Evolutionary conservation across 2,888 invertebrate genomes (phyloP).

Genomic region (Nemapogon koenigi): DNA sequence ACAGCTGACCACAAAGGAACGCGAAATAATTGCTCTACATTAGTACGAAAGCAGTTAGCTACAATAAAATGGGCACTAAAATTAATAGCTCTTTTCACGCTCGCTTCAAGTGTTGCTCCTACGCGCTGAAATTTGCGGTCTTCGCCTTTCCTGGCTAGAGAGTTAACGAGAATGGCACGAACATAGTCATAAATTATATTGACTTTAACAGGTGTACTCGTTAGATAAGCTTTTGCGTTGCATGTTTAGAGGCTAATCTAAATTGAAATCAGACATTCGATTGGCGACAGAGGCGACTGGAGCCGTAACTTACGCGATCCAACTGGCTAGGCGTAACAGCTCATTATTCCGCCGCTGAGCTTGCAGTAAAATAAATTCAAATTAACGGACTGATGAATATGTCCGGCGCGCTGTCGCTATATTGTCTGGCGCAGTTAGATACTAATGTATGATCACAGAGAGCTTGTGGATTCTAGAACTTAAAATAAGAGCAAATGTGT

Average conservation of each 20-base stretch:
- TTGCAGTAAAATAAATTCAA: conserved; percentile 43
- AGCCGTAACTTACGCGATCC: conserved; percentile 21
- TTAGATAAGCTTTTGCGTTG: conserved; percentile 56
- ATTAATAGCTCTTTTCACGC: conserved; percentile 10
- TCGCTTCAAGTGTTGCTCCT: conserved; percentile 9
- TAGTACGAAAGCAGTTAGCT: conserved; percentile 5
- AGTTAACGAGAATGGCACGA: conserved; percentile 29
- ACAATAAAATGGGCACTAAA: conserved; percentile 8
- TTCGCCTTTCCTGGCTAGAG: neutral
- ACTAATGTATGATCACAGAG: too few species aligned
- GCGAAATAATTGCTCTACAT: conserved; percentile 6
- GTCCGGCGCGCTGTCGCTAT: conserved; percentile 9
- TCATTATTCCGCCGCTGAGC: conserved; percentile 27
- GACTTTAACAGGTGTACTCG: conserved; percentile 59
- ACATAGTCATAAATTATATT: conserved; percentile 50
- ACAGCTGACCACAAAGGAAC: too few species aligned
- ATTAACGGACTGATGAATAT: conserved; percentile 30
- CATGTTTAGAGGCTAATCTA: conserved; percentile 57
- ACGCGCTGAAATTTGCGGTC: conserved; percentile 9
- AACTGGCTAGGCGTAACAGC: conserved; percentile 13
- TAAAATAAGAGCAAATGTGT: too few species aligned
- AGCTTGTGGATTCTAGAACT: too few species aligned
- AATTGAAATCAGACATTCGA: conserved; percentile 63
- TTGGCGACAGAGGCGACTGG: conserved; percentile 49
- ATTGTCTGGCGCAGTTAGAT: too few species aligned